A percentile compares a stretch with the other conserved stretches of the same genome.
Evolutionary conservation across 2,113 vertebrate genomes (phyloP).

Genomic region (Peromyscus leucopus): DNA sequence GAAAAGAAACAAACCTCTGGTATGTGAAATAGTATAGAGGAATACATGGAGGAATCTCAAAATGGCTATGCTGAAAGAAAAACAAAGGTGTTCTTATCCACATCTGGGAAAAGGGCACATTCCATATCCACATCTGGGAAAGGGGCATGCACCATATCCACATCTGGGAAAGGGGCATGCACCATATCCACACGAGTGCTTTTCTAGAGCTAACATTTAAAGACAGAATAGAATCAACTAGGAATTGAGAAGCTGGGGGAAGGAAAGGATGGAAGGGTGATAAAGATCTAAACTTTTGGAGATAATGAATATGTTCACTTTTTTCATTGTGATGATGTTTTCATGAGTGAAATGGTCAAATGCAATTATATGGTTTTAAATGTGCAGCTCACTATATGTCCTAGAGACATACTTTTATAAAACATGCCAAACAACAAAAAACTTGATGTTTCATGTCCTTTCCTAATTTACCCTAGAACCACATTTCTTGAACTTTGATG

Average conservation of each 20-base stretch:
- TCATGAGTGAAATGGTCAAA: neutral
- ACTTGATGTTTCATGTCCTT: neutral
- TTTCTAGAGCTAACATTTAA: conserved; percentile 20
- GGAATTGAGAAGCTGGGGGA: neutral
- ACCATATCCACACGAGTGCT: neutral
- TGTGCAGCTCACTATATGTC: neutral
- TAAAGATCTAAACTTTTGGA: neutral
- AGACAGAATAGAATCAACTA: neutral
- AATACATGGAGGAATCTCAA: neutral
- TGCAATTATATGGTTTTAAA: neutral
- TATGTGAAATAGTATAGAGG: neutral
- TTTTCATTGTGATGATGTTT: neutral
- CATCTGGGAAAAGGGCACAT: too few species aligned
- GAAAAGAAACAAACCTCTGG: neutral
- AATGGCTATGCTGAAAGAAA: conserved; percentile 21
- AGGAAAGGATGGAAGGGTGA: neutral
- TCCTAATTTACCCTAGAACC: neutral
- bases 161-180: too few species aligned
- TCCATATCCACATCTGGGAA: too few species aligned
- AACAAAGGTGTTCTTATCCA: neutral
- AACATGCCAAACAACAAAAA: neutral
- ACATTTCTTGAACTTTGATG: neutral
- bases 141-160: too few species aligned
- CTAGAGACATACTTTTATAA: neutral
- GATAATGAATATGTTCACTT: neutral